Evolutionary conservation across 2,113 vertebrate genomes (phyloP).

Genomic region (Spheniscus mendiculus): DNA sequence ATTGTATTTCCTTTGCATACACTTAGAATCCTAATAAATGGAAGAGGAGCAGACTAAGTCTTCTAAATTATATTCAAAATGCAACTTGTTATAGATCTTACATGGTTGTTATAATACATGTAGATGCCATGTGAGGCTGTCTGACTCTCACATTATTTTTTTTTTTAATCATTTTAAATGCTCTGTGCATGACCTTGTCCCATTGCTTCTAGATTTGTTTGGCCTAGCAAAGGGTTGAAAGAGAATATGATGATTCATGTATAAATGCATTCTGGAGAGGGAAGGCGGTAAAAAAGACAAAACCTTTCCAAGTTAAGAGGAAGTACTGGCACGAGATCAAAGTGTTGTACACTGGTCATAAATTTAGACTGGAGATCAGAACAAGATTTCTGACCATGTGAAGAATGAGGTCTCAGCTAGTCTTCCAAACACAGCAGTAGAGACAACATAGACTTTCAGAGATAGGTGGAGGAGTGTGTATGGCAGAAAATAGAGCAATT

Average conservation of each 20-base stretch:
- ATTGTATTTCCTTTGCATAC: neutral
- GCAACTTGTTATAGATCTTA: neutral
- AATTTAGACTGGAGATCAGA: neutral
- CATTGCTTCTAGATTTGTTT: neutral
- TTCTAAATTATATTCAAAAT: neutral
- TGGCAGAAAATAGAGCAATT: neutral
- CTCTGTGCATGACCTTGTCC: neutral
- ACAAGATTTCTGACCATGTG: neutral
- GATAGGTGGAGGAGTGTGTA: neutral
- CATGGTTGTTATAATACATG: neutral
- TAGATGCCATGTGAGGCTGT: neutral
- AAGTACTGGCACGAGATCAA: neutral
- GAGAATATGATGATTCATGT: neutral
- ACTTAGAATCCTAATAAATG: neutral
- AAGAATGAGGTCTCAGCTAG: neutral
- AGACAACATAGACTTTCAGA: neutral
- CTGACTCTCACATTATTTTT: neutral
- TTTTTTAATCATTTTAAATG: neutral
- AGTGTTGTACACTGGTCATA: neutral
- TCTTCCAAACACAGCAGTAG: neutral
- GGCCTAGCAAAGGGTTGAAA: neutral
- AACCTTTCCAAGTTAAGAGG: neutral
- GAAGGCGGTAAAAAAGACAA: neutral
- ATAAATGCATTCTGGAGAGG: neutral
- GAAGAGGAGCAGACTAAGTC: neutral